These are phyloP conservation scores for Spatulosminthurus flaviceps DNA, from an alignment of 2,888 invertebrate genomes.

Conservation along the genomic window DNA sequence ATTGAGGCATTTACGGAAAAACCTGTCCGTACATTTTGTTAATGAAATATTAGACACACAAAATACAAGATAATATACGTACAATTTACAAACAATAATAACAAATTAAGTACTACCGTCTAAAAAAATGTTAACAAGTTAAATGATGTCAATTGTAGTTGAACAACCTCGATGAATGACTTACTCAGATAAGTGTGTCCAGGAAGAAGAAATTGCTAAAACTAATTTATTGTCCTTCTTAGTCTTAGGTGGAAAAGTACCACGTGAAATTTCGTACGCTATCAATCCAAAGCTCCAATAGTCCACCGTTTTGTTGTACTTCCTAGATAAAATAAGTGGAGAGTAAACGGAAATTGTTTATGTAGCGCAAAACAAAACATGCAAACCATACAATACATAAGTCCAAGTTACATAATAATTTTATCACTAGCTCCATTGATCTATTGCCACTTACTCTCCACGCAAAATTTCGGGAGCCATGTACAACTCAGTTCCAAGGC, in stretches of 20 bases:
- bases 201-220: too few species aligned
- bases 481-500: conserved; percentile 90
- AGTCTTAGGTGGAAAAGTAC: conserved; percentile 72
- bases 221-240: conserved; percentile 75
- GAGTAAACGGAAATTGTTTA: too few species aligned
- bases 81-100: conserved; percentile 30
- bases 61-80: background rate
- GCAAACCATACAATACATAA: too few species aligned
- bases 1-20: conserved; percentile 56
- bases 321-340: conserved; percentile 35
- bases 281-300: conserved; percentile 92
- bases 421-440: too few species aligned
- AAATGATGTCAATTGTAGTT: too few species aligned
- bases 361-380: too few species aligned
- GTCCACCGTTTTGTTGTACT: conserved; percentile 85
- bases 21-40: conserved; percentile 47
- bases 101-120: conserved; percentile 70
- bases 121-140: too few species aligned
- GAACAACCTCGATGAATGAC: too few species aligned
- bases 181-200: too few species aligned
- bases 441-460: too few species aligned
- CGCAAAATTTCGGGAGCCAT: conserved; percentile 82
- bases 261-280: conserved; percentile 86
- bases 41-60: background rate
- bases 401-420: background rate